Conservation (phyloP, 1,140 invertebrate genomes). For the Calephelis virginiensis region DNA sequence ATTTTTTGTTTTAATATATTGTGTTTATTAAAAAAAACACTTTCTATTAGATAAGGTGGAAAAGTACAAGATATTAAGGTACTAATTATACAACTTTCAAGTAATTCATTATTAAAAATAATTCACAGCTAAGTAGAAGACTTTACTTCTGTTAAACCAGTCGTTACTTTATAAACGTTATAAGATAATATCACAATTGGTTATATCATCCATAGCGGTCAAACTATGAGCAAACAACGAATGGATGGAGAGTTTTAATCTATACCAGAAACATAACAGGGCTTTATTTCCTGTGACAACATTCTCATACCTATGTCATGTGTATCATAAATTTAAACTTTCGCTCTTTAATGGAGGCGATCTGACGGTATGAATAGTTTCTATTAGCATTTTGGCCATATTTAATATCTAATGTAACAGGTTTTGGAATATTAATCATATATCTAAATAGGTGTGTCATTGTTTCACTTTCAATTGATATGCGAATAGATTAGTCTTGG, state of each 20-base stretch:
- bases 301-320: slow-evolving; percentile 20
- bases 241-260: not conserved
- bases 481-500: not conserved
- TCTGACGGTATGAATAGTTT: slow-evolving; percentile 7
- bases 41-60: too few species aligned
- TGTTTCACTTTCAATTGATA: slow-evolving; percentile 1
- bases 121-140: too few species aligned
- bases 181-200: slow-evolving; percentile 25
- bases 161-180: not conserved
- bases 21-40: too few species aligned
- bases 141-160: not conserved
- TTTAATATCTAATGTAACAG: not conserved
- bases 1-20: too few species aligned
- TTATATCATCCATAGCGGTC: slow-evolving; percentile 25
- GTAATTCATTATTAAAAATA: too few species aligned
- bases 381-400: slow-evolving; percentile 3
- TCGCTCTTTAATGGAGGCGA: slow-evolving; percentile 26
- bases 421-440: not conserved
- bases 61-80: too few species aligned
- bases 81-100: too few species aligned
- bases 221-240: not conserved
- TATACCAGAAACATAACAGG: not conserved
- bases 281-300: not conserved
- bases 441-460: slow-evolving; percentile 5
- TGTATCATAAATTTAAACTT: slow-evolving; percentile 23